Evolutionary conservation across 2,888 invertebrate genomes (phyloP).

Genomic region (Anarsia innoxiella): DNA sequence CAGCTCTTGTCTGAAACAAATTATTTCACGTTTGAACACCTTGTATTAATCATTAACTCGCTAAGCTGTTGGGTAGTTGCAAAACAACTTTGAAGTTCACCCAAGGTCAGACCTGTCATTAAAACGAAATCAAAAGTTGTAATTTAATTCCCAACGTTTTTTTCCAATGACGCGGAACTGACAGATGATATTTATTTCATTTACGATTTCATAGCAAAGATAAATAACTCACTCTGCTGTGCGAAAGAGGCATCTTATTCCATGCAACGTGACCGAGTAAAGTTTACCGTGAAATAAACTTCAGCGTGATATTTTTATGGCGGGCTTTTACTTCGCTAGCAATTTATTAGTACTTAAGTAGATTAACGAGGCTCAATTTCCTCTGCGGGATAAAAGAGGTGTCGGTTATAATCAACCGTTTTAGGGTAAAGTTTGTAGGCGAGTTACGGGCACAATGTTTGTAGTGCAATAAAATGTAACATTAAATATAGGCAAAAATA

Average conservation of each 20-base stretch:
- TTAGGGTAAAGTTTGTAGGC: slow-evolving; percentile 3
- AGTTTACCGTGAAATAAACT: no score
- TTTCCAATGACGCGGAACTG: slow-evolving; percentile 31
- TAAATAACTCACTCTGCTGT: slow-evolving; percentile 27
- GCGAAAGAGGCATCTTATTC: slow-evolving; percentile 28
- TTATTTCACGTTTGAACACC: slow-evolving; percentile 15
- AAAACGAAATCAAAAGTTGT: slow-evolving; percentile 56
- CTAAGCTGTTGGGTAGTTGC: slow-evolving; percentile 1
- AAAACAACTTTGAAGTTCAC: slow-evolving; percentile 5
- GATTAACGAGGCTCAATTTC: slow-evolving; percentile 6
- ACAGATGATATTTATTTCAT: slow-evolving; percentile 8
- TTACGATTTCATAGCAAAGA: slow-evolving; percentile 33
- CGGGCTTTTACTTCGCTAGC: no score
- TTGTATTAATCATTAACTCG: slow-evolving; percentile 7
- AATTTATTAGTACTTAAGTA: no score
- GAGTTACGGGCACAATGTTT: no score
- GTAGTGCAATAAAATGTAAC: no score
- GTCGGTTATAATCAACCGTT: slow-evolving; percentile 6
- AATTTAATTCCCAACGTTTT: slow-evolving; percentile 44
- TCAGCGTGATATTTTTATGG: no score
- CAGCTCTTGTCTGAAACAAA: slow-evolving; percentile 66
- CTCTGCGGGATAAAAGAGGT: slow-evolving; percentile 3
- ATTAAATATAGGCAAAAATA: no score
- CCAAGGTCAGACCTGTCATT: slow-evolving; percentile 41
- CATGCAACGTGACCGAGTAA: no score